phyloP scores from a whole-genome alignment of 2,888 invertebrate species.

The Gymnosoma rotundatum region DNA sequence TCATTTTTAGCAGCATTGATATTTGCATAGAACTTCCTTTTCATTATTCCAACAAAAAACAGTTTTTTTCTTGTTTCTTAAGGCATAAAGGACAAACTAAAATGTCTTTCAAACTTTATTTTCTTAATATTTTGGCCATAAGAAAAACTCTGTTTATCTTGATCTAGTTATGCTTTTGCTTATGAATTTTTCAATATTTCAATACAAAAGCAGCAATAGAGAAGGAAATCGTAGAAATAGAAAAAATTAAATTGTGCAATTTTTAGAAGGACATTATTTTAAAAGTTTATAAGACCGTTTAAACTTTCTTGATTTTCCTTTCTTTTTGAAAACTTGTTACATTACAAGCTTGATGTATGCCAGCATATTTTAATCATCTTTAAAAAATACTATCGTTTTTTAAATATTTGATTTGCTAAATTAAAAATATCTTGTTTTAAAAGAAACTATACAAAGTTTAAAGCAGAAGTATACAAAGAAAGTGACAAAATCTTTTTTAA shows the following conservation, averaged over 20 bases:
- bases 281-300: conserved; percentile 4
- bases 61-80: conserved; percentile 6
- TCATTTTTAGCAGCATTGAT: conserved; percentile 68
- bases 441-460: no score
- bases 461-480: no score
- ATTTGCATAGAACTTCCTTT: conserved; percentile 69
- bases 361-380: background rate
- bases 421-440: background rate
- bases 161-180: conserved; percentile 69
- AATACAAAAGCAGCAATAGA: conserved; percentile 24
- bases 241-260: background rate
- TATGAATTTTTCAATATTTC: conserved; percentile 57
- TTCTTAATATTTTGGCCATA: conserved; percentile 32
- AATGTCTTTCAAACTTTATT: conserved; percentile 54
- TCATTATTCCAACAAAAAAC: conserved; percentile 27
- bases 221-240: conserved; percentile 13
- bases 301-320: background rate
- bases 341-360: background rate
- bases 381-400: background rate
- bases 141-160: conserved; percentile 61
- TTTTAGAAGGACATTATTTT: conserved; percentile 32
- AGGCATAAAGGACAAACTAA: conserved; percentile 42
- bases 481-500: no score
- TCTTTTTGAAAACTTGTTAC: background rate
- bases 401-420: no score